phyloP scores from a whole-genome alignment of 2,797 vertebrate species.

The Semaprochilodus insignis region DNA sequence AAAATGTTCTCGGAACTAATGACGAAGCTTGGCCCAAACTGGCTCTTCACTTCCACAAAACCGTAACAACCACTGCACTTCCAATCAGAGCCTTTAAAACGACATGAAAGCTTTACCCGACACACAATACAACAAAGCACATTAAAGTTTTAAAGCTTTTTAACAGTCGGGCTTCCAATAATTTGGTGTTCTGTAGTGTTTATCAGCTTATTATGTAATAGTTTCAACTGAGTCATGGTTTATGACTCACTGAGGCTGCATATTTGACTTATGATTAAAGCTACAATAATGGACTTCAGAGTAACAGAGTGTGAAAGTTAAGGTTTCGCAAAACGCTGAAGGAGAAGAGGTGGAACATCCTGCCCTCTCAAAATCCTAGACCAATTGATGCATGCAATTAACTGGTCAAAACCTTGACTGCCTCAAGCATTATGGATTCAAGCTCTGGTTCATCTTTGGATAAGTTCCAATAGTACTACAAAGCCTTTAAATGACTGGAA shows the following conservation, averaged over 20 bases:
- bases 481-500: not conserved
- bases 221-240: slow-evolving; percentile 24
- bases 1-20: not conserved
- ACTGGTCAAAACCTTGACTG: not conserved
- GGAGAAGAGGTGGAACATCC: not conserved
- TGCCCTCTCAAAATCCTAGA: not conserved
- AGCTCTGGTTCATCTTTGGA: not conserved
- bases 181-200: slow-evolving; percentile 23
- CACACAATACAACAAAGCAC: slow-evolving; percentile 14
- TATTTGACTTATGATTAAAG: slow-evolving; percentile 10
- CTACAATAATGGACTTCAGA: not conserved
- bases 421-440: not conserved
- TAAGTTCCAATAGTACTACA: not conserved
- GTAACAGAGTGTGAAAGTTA: not conserved
- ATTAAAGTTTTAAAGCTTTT: slow-evolving; percentile 32
- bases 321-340: not conserved
- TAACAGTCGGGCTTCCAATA: slow-evolving; percentile 13
- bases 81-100: not conserved
- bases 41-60: not conserved
- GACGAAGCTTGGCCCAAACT: not conserved
- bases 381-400: not conserved
- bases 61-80: not conserved
- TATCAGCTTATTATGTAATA: slow-evolving; percentile 11
- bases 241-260: slow-evolving; percentile 16
- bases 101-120: not conserved